Conservation (phyloP, 2,888 invertebrate species). For the Acleris emargana region DNA sequence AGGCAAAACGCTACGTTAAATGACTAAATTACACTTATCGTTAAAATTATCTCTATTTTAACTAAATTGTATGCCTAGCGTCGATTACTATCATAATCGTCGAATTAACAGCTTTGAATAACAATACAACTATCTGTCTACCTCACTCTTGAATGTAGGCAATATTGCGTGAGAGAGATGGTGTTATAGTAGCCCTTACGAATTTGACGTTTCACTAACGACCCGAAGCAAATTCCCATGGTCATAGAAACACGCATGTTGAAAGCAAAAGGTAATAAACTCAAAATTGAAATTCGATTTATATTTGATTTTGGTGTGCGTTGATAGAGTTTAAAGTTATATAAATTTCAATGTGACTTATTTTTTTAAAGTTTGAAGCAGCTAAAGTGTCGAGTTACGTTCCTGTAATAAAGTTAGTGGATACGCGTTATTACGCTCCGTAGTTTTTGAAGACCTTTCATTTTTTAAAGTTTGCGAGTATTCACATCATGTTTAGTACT, state of each 20-base stretch:
- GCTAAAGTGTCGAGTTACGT: constrained; percentile 17
- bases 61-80: constrained; percentile 1
- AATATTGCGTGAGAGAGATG: background rate
- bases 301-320: too few species aligned
- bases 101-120: constrained; percentile 2
- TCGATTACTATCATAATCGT: constrained; percentile 4
- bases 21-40: constrained; percentile 13
- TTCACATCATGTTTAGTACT: constrained; percentile 27
- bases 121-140: background rate
- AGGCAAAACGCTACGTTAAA: background rate
- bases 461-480: constrained; percentile 36
- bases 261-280: too few species aligned
- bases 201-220: constrained; percentile 1
- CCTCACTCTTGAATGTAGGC: background rate
- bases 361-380: too few species aligned
- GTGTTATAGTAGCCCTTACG: background rate
- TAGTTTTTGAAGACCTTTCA: constrained; percentile 37
- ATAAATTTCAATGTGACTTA: too few species aligned
- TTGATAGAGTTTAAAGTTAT: too few species aligned
- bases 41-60: constrained; percentile 10
- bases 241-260: background rate
- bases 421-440: constrained; percentile 1
- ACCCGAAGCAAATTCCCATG: constrained; percentile 16
- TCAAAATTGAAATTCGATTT: too few species aligned
- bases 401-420: constrained; percentile 1